Percentiles rank a stretch among this genome's conserved stretches.
Evolutionary conservation across 2,888 invertebrate genomes (phyloP).

Genomic region (Crepidodera aurea): DNA sequence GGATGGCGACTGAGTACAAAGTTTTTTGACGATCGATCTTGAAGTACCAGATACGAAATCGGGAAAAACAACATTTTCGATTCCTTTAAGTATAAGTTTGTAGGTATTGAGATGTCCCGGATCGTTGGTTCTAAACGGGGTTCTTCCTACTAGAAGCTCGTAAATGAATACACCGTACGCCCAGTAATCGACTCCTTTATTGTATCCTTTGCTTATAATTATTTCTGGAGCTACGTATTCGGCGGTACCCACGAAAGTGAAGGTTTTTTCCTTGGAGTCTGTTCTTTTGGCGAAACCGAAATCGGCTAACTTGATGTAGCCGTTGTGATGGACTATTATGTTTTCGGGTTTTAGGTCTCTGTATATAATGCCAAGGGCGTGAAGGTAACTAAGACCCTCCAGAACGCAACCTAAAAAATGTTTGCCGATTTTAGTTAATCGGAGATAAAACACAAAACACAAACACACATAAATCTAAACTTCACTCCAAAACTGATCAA

Average conservation of each 20-base stretch:
- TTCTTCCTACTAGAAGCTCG: conserved; percentile 84
- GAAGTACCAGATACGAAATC: conserved; percentile 79
- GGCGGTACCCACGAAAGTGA: conserved; percentile 95
- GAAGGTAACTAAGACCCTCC: conserved; percentile 89
- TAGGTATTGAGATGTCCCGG: conserved; percentile 92
- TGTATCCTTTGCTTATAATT: conserved; percentile 83
- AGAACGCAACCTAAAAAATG: conserved; percentile 76
- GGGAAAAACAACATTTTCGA: conserved; percentile 72
- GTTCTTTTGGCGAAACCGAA: conserved; percentile 90
- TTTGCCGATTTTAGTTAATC: too few relatives aligned
- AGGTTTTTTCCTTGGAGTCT: conserved; percentile 79
- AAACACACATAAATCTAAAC: too few relatives aligned
- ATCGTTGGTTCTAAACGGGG: conserved; percentile 74
- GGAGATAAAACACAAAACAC: too few relatives aligned
- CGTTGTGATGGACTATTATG: conserved; percentile 81
- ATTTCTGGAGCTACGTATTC: conserved; percentile 90
- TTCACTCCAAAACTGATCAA: too few relatives aligned
- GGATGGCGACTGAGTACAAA: conserved; percentile 68
- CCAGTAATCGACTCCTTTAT: conserved; percentile 92
- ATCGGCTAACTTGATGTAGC: conserved; percentile 91
- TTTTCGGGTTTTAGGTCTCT: conserved; percentile 95
- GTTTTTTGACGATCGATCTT: conserved; percentile 79
- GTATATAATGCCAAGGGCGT: conserved; percentile 80
- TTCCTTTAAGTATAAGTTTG: conserved; percentile 79
- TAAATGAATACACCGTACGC: conserved; percentile 87